Conservation (phyloP, 2,888 invertebrate species). For the Tachina grossa region DNA sequence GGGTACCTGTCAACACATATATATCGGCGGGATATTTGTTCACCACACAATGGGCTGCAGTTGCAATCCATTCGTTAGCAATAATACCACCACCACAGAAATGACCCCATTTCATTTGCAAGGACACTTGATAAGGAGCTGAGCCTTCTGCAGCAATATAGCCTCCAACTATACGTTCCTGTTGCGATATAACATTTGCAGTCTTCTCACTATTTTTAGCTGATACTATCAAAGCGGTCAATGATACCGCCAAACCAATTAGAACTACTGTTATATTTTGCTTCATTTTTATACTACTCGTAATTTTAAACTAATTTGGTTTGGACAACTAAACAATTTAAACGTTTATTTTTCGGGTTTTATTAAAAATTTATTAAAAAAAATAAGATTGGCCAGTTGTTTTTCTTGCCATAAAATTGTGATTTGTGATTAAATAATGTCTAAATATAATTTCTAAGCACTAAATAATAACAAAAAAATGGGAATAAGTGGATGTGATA, state of each 20-base stretch:
- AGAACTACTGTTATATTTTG: background rate
- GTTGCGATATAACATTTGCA: too few species aligned
- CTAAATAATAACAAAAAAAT: too few species aligned
- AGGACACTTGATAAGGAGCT: conserved; percentile 80
- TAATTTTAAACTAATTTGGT: background rate
- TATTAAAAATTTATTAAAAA: too few species aligned
- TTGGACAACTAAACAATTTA: background rate
- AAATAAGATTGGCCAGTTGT: too few species aligned
- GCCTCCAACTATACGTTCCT: conserved; percentile 75
- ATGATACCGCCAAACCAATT: background rate
- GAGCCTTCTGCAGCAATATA: conserved; percentile 73
- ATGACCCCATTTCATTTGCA: conserved; percentile 76
- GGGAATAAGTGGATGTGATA: too few species aligned
- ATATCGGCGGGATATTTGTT: conserved; percentile 73
- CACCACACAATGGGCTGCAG: conserved; percentile 79
- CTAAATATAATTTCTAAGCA: too few species aligned
- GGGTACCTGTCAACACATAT: conserved; percentile 77
- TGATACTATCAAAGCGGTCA: background rate
- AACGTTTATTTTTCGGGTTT: background rate
- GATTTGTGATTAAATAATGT: too few species aligned
- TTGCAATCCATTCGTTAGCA: conserved; percentile 73
- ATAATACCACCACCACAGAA: conserved; percentile 80
- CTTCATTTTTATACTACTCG: background rate
- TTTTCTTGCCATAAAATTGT: too few species aligned
- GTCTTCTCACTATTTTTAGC: conserved; percentile 14